Evolutionary conservation across 1,140 invertebrate species (phyloP), one percentile per base, ranked within the genome.

Genomic region (Heliothis subflexa): DNA sequence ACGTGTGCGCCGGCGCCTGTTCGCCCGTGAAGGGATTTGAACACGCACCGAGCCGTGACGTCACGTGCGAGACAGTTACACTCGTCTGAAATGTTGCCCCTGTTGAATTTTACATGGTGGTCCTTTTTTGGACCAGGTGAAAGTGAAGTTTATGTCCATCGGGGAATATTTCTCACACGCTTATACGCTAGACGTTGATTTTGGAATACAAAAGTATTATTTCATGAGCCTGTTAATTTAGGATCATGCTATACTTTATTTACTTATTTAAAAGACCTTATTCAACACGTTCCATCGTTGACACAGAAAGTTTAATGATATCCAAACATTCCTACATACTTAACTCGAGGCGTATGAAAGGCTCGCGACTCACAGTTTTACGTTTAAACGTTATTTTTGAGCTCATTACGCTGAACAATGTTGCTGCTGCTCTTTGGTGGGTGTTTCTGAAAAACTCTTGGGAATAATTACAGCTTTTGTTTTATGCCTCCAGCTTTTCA

Each of bases 1-100:
- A 64, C 73, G 73, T 75, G 73, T 75, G 73, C 73, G 73, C 73
- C 59, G 73, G 73, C 73, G 73, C 73, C 59, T 74, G 21, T 5
- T 3, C 57, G 59, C 13, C 59, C 73, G 47, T 75, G 59, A 64
- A 75, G 57, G 73, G 57, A 75, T 62, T 75, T 64, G 73, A 52
- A 16, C 73, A 75, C 73, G 73, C 59, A 75, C 73, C 21, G 45
- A 11, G 3, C 47, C 49, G 73, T 75, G 73, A 75, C 59, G 73
- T 75, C 73, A 75, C 59, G 57, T 75, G n/a, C 59, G 12, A 18
- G 25, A 75, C 59, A 59, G 57, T 62, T 74, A 74, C 25, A 74
- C 33, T 28, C 40, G 40, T 59, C 71, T 49, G 45, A 71, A n/a
- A 40, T 55, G 68, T 55, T 54, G 25, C n/a, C n/a, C 54, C 66